Evolutionary conservation across 2,888 invertebrate species (phyloP).

Genomic region (Ichneumoninae sp.): DNA sequence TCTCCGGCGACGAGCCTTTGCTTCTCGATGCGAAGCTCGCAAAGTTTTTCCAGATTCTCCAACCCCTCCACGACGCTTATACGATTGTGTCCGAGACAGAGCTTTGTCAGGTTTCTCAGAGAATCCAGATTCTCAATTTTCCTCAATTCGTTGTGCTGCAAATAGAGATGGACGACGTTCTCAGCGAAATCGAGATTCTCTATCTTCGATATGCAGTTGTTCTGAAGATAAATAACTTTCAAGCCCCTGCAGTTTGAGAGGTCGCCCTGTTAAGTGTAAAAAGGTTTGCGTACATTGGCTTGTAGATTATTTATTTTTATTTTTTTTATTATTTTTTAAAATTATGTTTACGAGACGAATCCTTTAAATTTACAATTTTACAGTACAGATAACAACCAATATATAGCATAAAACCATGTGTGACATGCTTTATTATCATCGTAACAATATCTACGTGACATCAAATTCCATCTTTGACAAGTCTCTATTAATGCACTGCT

Average conservation of each 20-base stretch:
- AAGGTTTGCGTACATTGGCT: too few relatives aligned
- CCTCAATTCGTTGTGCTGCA: slow-evolving; percentile 91
- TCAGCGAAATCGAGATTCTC: slow-evolving; percentile 89
- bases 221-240: slow-evolving; percentile 91
- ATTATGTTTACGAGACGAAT: too few relatives aligned
- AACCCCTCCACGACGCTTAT: slow-evolving; percentile 90
- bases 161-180: slow-evolving; percentile 89
- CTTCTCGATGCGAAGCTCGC: slow-evolving; percentile 89
- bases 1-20: slow-evolving; percentile 87
- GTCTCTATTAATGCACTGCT: too few relatives aligned
- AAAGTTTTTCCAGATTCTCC: slow-evolving; percentile 86
- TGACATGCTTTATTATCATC: too few relatives aligned
- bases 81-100: slow-evolving; percentile 90
- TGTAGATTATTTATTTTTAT: too few relatives aligned
- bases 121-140: slow-evolving; percentile 89
- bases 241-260: slow-evolving; percentile 84
- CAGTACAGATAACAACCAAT: too few relatives aligned
- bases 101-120: slow-evolving; percentile 89
- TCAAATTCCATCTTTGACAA: too few relatives aligned
- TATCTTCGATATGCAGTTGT: slow-evolving; percentile 91
- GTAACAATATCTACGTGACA: too few relatives aligned
- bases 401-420: too few relatives aligned
- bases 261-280: slow-evolving; percentile 78
- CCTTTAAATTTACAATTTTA: too few relatives aligned
- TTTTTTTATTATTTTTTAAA: too few relatives aligned